Base-by-base conservation (phyloP, 2,797 vertebrate genomes). In the Microhierax caerulescens region DNA sequence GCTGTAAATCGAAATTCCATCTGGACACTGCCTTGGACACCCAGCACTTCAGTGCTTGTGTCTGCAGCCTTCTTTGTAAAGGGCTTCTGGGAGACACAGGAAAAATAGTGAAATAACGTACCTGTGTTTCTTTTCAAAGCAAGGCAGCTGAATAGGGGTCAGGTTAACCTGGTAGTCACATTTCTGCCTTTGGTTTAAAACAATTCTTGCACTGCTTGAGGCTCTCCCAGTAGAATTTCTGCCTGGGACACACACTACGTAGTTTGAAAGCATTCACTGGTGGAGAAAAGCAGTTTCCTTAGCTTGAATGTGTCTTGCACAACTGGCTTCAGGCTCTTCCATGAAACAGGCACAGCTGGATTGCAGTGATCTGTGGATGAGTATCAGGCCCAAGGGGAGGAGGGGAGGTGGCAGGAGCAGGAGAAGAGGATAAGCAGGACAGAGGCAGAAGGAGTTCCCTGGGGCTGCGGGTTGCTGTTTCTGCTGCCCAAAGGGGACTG, bases 181-280 rank as follows among this genome's bases (percentile, higher is more conserved):
- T 88, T 94, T 83, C 64, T 94, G 60, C 68, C 68, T 80, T 50
- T 67, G 43, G 39, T 83, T 94, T 85, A 43, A 56, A 90, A 57
- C 4, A 25, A 15, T 9, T 48, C 39, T 59, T 79, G 13, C 9
- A 11, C 30, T 60, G 19, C 60, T 75, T 51, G 48, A 82, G 36
- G 30, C 14, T 61, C 47, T 54, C 5, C 9, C 13, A 11, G 13
- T 27, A 63, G 54, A 36, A 7, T 37, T 68, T 39, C 51, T 83
- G 17, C 60, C n/a, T 75, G 30, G 27, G n/a, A 47, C 24, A 30
- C 14, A 7, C 53, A 59, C n/a, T 10, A 1, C 7, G 13, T 13
- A 14, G 22, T 60, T 43, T 43, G 67, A 79, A 90, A 82, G 47
- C 17, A 48, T 68, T 72, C 12, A 16, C 7, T 50, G 25, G 25